Conservation (phyloP, 2,113 vertebrate species). For the Ochotona curzoniae region DNA sequence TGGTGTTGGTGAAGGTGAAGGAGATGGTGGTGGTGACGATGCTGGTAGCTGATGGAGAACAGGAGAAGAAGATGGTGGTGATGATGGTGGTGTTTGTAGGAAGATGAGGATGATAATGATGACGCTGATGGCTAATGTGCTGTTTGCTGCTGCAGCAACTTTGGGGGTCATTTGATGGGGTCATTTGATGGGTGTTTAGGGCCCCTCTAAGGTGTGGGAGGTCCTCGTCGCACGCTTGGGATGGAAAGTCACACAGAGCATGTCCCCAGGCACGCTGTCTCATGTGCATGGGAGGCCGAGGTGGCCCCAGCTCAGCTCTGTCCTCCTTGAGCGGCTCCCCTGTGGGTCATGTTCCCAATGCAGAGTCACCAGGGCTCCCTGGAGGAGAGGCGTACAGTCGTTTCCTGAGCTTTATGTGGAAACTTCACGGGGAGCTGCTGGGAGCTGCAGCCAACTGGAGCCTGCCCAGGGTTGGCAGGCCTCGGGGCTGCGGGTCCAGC, state of each 20-base stretch:
- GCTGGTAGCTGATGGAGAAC: rapidly evolving
- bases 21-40: rapidly evolving
- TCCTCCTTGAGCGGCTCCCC: background rate
- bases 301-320: rapidly evolving
- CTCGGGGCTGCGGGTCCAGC: no score
- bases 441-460: background rate
- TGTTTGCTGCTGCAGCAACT: background rate
- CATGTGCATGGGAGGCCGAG: background rate
- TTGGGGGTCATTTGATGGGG: background rate
- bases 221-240: background rate
- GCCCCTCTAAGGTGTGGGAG: background rate
- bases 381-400: background rate
- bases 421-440: background rate
- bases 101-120: rapidly evolving
- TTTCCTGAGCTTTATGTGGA: slow-evolving; percentile 17
- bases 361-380: background rate
- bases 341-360: background rate
- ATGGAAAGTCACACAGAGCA: slow-evolving; percentile 41
- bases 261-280: rapidly evolving
- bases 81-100: rapidly evolving
- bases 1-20: rapidly evolving
- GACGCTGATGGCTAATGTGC: rapidly evolving
- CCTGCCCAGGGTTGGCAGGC: no score
- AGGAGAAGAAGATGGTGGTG: no score
- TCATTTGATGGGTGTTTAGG: background rate